These are phyloP conservation scores for Hyaena hyaena DNA, from an alignment of 2,113 vertebrate species.

Conservation along the genomic window DNA sequence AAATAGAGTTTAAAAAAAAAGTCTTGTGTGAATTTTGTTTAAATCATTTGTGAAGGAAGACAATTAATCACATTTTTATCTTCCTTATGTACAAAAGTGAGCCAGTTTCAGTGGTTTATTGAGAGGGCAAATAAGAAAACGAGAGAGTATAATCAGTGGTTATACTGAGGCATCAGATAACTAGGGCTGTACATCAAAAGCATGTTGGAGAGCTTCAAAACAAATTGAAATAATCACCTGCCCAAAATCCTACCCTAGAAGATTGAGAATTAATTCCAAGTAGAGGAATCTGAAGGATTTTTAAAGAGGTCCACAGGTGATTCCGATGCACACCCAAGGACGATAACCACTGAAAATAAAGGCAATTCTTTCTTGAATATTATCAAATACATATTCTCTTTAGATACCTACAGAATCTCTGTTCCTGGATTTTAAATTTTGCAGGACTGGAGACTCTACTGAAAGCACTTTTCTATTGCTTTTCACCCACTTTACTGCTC, in stretches of 20 bases:
- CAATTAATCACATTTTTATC: neutral
- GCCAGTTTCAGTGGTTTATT: neutral
- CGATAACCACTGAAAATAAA: neutral
- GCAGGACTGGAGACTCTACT: neutral
- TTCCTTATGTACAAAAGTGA: neutral
- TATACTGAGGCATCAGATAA: neutral
- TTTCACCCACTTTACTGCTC: neutral
- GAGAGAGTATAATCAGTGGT: neutral
- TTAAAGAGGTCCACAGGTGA: neutral
- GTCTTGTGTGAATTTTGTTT: neutral
- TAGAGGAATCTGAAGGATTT: neutral
- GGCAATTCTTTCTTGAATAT: neutral
- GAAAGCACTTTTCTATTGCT: slow-evolving; percentile 13
- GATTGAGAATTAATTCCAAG: neutral
- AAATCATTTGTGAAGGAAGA: neutral
- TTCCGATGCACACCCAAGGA: neutral
- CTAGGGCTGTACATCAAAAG: neutral
- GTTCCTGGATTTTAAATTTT: neutral
- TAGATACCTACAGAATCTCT: neutral
- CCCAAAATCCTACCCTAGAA: neutral
- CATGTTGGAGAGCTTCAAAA: neutral
- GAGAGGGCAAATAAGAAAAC: slow-evolving; percentile 23
- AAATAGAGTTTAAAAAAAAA: neutral
- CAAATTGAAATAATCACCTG: neutral
- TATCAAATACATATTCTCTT: neutral